Percentiles rank a stretch among this genome's conserved stretches.
These are phyloP conservation scores for Cataglyphis rosenhaueri DNA, from an alignment of 2,888 invertebrate species.

Conservation along the genomic window DNA sequence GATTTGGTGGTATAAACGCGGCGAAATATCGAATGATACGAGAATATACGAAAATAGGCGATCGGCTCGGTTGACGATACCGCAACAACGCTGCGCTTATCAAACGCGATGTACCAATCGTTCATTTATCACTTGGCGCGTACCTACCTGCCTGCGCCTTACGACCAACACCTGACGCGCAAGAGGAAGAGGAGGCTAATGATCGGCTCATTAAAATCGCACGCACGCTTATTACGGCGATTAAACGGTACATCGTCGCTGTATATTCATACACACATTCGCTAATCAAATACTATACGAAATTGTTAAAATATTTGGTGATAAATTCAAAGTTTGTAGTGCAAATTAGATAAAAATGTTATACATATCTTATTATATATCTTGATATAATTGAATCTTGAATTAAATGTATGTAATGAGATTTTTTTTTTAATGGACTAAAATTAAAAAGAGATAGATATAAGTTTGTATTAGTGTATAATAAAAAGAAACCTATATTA, in stretches of 20 bases:
- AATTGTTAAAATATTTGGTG: not conserved
- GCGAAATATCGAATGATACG: not conserved
- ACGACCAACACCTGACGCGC: not conserved
- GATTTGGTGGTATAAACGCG: conserved; percentile 11
- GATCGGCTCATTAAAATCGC: not conserved
- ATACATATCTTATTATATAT: not conserved
- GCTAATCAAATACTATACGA: not conserved
- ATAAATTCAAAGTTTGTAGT: not conserved
- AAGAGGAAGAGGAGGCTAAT: not conserved
- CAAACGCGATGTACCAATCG: not conserved
- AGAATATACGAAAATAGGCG: not conserved
- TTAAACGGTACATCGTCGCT: not conserved
- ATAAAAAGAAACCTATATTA: not conserved
- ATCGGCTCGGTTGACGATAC: not conserved
- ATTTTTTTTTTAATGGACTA: not conserved
- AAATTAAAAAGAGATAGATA: not conserved
- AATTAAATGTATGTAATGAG: not conserved
- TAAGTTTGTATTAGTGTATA: not conserved
- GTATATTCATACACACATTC: not conserved
- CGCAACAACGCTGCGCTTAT: conserved; percentile 22
- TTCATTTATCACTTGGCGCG: not conserved
- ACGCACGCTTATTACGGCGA: not conserved
- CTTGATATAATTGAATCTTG: not conserved
- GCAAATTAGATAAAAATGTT: not conserved
- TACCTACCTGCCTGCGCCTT: not conserved